phyloP scores from a whole-genome alignment of 2,888 invertebrate genomes.

The Spilosoma lubricipeda region DNA sequence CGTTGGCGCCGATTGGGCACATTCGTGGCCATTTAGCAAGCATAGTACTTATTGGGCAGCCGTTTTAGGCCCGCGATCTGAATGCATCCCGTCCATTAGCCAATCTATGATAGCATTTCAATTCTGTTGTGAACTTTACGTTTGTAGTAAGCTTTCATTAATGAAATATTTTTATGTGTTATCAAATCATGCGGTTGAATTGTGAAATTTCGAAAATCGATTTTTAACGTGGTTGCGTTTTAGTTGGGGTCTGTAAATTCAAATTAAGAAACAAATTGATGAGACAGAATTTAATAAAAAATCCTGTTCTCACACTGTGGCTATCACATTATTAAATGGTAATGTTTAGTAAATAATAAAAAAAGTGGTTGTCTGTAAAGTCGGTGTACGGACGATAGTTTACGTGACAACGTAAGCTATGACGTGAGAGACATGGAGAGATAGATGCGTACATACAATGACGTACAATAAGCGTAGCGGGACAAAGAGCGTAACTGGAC shows the following conservation, averaged over 20 bases:
- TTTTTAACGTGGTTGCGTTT: not conserved
- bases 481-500: too few species aligned
- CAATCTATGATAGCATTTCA: constrained; percentile 46
- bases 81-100: constrained; percentile 19
- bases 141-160: constrained; percentile 4
- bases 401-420: too few species aligned
- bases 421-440: too few species aligned
- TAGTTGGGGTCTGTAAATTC: not conserved
- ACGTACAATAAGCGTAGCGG: too few species aligned
- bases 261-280: not conserved
- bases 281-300: too few species aligned
- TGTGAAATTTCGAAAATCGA: not conserved
- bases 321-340: too few species aligned
- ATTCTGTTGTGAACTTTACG: constrained; percentile 33
- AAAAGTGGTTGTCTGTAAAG: too few species aligned
- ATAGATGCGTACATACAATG: too few species aligned
- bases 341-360: not conserved
- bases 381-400: too few species aligned
- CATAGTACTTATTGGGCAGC: constrained; percentile 29
- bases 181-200: not conserved
- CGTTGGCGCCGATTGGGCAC: constrained; percentile 18
- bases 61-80: constrained; percentile 24
- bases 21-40: constrained; percentile 19
- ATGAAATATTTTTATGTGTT: not conserved
- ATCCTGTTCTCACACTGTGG: not conserved